Percentiles rank a stretch among this genome's conserved stretches.
Evolutionary conservation across 2,888 invertebrate species (phyloP).

Genomic region (Spisula subtruncata): DNA sequence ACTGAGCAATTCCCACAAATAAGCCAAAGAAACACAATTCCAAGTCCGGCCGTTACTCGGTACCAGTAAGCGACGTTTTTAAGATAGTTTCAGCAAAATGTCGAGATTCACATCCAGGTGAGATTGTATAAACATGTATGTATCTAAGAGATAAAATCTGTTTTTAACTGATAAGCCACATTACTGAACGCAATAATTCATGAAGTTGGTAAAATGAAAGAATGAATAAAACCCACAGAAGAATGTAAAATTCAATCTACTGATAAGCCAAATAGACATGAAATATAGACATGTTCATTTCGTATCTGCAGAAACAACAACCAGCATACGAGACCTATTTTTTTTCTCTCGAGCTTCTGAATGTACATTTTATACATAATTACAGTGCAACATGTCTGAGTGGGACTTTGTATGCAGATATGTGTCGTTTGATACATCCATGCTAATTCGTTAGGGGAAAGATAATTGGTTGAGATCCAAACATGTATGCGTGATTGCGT

Average conservation of each 20-base stretch:
- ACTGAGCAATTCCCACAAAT: no score
- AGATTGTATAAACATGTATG: neutral
- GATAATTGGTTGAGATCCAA: no score
- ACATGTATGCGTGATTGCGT: no score
- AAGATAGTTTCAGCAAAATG: neutral
- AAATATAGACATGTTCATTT: neutral
- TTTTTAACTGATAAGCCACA: neutral
- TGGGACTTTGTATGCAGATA: no score
- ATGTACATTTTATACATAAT: no score
- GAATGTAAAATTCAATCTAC: slow-evolving; percentile 4
- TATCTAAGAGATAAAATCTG: neutral
- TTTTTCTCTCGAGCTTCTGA: no score
- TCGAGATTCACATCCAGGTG: neutral
- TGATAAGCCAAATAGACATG: neutral
- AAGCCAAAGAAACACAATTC: no score
- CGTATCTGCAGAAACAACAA: neutral
- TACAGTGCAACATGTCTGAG: no score
- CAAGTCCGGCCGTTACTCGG: neutral
- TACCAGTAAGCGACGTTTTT: neutral
- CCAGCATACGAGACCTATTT: neutral
- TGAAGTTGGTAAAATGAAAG: slow-evolving; percentile 12
- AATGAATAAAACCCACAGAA: neutral
- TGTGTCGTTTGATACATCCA: no score
- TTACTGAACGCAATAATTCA: neutral
- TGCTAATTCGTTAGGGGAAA: no score